These are phyloP conservation scores for Harpagus bidentatus DNA, from an alignment of 2,113 vertebrate genomes.

Conservation along the genomic window DNA sequence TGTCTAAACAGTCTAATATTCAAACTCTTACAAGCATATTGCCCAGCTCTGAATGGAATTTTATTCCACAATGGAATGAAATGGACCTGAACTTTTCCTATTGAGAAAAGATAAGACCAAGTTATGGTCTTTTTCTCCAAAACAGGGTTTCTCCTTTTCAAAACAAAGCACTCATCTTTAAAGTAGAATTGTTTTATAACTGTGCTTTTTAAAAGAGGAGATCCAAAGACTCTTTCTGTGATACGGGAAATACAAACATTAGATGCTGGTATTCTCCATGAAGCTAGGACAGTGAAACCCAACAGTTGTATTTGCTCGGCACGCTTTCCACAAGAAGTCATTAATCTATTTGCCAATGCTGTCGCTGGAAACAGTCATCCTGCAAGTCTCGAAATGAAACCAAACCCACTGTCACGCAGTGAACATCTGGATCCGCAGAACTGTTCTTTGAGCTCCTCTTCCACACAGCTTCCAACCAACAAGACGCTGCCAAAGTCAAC, in stretches of 20 bases:
- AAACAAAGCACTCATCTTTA: background rate
- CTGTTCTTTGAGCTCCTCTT: background rate
- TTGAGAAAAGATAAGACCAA: background rate
- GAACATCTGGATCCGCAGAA: background rate
- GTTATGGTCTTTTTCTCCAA: background rate
- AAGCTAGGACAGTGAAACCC: background rate
- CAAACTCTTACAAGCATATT: background rate
- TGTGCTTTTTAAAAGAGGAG: background rate
- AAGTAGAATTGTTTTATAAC: background rate
- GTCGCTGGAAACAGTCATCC: background rate
- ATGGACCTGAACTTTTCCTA: background rate
- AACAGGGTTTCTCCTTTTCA: background rate
- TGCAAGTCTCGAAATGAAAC: background rate
- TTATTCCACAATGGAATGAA: background rate
- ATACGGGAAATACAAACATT: background rate
- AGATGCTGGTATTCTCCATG: accelerated
- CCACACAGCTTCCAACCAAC: background rate
- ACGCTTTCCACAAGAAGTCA: background rate
- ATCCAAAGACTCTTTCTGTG: background rate
- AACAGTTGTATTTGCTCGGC: background rate
- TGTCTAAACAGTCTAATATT: background rate
- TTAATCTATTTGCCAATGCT: background rate
- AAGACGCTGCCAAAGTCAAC: background rate
- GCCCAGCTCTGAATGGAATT: background rate
- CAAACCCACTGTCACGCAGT: accelerated